Conservation (phyloP, 1,140 invertebrate genomes). For the Drosophila malerkotliana region DNA sequence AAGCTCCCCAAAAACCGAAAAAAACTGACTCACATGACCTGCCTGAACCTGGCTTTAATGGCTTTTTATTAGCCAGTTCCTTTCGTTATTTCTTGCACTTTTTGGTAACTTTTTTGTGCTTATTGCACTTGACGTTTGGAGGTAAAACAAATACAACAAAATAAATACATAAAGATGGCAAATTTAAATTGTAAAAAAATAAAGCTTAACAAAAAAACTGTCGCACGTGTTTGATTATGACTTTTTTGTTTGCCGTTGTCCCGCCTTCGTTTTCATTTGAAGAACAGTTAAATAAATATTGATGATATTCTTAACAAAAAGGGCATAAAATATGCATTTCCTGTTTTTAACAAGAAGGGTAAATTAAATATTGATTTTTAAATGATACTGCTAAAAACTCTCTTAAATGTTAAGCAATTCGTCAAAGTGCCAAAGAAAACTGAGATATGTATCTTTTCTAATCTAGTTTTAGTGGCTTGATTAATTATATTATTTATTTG, state of each 20-base stretch:
- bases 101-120: neutral
- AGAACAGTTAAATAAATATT: slow-evolving; percentile 44
- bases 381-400: neutral
- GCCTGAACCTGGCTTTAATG: slow-evolving; percentile 76
- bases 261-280: slow-evolving; percentile 46
- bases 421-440: neutral
- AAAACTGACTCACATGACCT: slow-evolving; percentile 73
- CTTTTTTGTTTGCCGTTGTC: slow-evolving; percentile 1
- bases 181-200: slow-evolving; percentile 13
- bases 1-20: slow-evolving; percentile 14
- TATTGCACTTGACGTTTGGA: slow-evolving; percentile 34
- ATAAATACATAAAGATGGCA: slow-evolving; percentile 22
- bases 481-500: neutral
- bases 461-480: neutral
- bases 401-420: neutral
- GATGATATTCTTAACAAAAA: neutral
- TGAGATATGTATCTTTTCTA: neutral
- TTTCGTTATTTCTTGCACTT: slow-evolving; percentile 3
- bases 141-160: slow-evolving; percentile 2
- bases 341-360: slow-evolving; percentile 1
- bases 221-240: slow-evolving; percentile 6
- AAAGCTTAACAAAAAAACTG: slow-evolving; percentile 4
- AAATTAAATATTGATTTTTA: neutral
- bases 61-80: slow-evolving; percentile 67
- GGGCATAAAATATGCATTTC: slow-evolving; percentile 8